Evolutionary conservation across 2,113 vertebrate species (phyloP).

Genomic region (Clarias magur): DNA sequence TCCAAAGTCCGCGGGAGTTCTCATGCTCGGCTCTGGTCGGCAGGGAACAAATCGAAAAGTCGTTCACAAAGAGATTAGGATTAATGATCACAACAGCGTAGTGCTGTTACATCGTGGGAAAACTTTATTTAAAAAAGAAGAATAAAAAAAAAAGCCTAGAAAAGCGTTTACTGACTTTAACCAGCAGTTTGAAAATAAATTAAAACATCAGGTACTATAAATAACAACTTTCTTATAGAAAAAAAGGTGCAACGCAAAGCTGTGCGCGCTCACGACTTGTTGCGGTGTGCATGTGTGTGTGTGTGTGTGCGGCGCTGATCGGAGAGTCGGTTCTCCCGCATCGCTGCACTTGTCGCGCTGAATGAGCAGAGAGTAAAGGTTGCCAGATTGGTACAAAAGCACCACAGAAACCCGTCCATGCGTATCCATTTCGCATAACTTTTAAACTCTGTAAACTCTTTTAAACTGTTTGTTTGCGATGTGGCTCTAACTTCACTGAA

Average conservation of each 20-base stretch:
- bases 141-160: background rate
- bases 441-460: too few relatives aligned
- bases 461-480: background rate
- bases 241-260: too few relatives aligned
- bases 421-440: background rate
- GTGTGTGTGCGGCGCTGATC: constrained; percentile 40
- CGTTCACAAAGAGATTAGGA: background rate
- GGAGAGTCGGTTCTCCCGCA: constrained; percentile 54
- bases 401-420: accelerated
- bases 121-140: background rate
- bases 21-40: constrained; percentile 1
- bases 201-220: background rate
- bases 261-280: background rate
- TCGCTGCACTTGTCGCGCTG: constrained; percentile 76
- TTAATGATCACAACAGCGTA: background rate
- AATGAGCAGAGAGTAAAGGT: constrained; percentile 55
- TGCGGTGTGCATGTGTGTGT: too few relatives aligned
- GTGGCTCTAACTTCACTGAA: background rate
- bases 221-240: background rate
- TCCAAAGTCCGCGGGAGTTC: constrained; percentile 48
- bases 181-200: too few relatives aligned
- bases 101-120: background rate
- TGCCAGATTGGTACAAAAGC: background rate
- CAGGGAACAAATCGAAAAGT: constrained; percentile 57
- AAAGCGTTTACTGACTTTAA: background rate